phyloP scores from a whole-genome alignment of 2,888 invertebrate species.

The Epinotia bilunana region DNA sequence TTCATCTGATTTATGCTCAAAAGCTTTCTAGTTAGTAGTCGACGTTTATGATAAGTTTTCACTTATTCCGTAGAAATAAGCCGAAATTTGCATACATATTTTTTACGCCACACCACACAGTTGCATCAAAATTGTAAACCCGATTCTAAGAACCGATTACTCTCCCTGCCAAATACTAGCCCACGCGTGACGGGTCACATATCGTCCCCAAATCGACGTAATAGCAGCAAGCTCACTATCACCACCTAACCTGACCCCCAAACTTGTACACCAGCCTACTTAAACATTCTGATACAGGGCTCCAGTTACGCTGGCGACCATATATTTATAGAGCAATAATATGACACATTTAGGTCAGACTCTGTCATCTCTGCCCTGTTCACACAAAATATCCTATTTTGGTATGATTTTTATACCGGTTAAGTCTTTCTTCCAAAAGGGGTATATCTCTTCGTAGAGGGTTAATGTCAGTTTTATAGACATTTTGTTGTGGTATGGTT shows the following conservation, averaged over 20 bases:
- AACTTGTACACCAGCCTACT: not conserved
- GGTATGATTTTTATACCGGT: not conserved
- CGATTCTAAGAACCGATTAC: conserved; percentile 16
- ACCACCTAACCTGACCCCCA: conserved; percentile 15
- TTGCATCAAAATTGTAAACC: not conserved
- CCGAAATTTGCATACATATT: no score
- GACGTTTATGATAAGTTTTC: no score
- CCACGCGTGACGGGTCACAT: conserved; percentile 42
- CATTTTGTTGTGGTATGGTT: conserved; percentile 37
- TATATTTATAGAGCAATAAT: conserved; percentile 43
- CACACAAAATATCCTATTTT: conserved; percentile 10
- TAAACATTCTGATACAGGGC: not conserved
- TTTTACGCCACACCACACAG: not conserved
- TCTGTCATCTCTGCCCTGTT: conserved; percentile 32
- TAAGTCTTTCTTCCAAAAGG: not conserved
- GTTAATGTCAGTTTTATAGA: conserved; percentile 40
- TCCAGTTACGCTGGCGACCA: conserved; percentile 18
- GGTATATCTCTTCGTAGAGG: conserved; percentile 11
- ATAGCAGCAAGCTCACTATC: conserved; percentile 32
- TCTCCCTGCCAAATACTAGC: conserved; percentile 21
- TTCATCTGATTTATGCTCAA: no score
- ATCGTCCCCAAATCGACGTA: conserved; percentile 42
- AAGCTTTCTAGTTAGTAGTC: no score
- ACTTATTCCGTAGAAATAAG: no score
- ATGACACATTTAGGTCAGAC: conserved; percentile 44